Evolutionary conservation across 2,113 vertebrate species (phyloP).

Genomic region (Pluvialis apricaria): DNA sequence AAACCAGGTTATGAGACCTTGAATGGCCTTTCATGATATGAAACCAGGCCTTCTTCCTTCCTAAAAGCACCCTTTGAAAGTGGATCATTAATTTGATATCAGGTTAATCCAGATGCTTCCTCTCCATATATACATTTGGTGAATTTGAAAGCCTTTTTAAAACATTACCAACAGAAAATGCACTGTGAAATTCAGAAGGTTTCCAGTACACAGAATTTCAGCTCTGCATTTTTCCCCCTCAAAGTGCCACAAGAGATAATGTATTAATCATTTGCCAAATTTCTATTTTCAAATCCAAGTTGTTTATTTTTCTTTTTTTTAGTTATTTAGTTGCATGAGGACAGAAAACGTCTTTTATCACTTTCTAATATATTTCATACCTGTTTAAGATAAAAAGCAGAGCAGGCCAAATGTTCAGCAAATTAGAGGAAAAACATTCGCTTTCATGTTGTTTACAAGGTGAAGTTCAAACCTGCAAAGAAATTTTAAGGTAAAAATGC

Average conservation of each 20-base stretch:
- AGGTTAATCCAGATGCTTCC: background rate
- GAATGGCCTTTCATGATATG: background rate
- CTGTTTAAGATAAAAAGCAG: background rate
- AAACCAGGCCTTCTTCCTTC: background rate
- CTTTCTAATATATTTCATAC: background rate
- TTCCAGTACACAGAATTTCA: background rate
- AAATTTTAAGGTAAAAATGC: slow-evolving; percentile 1
- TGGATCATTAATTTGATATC: background rate
- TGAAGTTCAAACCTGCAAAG: background rate
- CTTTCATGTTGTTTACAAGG: slow-evolving; percentile 7
- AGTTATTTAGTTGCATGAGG: background rate
- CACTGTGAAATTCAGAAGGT: background rate
- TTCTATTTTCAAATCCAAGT: background rate
- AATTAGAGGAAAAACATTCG: background rate
- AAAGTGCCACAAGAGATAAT: background rate
- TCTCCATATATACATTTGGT: background rate
- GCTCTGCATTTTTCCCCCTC: background rate
- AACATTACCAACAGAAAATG: background rate
- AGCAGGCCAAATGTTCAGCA: background rate
- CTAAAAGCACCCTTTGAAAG: background rate
- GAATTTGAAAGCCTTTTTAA: slow-evolving; percentile 7
- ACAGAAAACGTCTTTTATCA: background rate
- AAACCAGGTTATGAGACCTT: background rate
- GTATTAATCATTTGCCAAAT: background rate
- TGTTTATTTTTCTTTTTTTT: background rate